A percentile compares a stretch with the other conserved stretches of the same genome.
phyloP scores from a whole-genome alignment of 2,797 vertebrate species.

The Paramormyrops hopkinsi region DNA sequence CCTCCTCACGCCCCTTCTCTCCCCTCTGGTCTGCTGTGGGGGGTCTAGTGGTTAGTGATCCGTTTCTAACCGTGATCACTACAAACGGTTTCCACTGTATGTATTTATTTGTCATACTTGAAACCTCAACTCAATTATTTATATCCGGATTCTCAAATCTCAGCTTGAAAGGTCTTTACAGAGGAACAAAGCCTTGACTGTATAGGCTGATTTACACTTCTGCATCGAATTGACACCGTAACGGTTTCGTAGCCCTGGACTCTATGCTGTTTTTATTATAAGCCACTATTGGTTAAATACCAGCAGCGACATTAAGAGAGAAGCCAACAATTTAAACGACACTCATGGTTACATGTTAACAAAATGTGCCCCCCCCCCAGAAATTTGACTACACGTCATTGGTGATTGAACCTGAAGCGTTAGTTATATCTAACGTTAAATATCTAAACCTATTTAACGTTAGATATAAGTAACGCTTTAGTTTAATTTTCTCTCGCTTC shows the following conservation, averaged over 20 bases:
- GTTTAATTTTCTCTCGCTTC: background rate
- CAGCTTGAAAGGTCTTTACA: background rate
- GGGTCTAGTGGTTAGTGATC: conserved; percentile 52
- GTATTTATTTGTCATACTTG: background rate
- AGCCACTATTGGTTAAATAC: background rate
- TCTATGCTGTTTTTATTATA: background rate
- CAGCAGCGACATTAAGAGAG: background rate
- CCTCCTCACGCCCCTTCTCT: conserved; percentile 70
- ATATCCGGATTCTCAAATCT: background rate
- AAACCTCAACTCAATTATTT: background rate
- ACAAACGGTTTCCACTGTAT: background rate
- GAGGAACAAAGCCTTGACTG: background rate
- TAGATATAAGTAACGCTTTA: background rate
- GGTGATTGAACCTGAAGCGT: too few relatives aligned
- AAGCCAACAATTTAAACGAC: background rate
- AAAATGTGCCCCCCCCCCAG: background rate
- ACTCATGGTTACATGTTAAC: background rate
- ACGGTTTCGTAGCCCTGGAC: background rate
- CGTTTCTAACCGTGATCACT: background rate
- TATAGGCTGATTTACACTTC: background rate
- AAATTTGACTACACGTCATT: background rate
- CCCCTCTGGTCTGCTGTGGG: conserved; percentile 62
- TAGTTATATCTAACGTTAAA: too few relatives aligned
- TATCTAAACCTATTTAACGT: background rate
- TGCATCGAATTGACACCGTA: background rate